phyloP scores from a whole-genome alignment of 2,888 invertebrate genomes.

The Eristalis pertinax region DNA sequence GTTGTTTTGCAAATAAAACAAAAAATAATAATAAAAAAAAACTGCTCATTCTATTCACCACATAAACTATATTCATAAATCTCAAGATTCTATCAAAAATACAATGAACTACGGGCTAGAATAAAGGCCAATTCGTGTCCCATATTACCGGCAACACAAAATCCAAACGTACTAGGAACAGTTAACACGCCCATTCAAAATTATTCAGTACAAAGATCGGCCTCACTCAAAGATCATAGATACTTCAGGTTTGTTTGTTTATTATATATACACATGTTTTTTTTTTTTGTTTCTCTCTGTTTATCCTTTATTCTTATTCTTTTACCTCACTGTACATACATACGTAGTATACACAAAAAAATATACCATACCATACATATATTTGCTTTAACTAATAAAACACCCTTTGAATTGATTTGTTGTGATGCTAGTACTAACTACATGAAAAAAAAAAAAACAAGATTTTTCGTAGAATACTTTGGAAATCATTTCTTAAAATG shows the following conservation, averaged over 20 bases:
- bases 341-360: constrained; percentile 2
- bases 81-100: constrained; percentile 93
- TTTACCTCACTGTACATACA: constrained; percentile 43
- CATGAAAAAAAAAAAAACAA: neutral
- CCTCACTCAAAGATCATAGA: constrained; percentile 83
- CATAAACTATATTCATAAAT: constrained; percentile 59
- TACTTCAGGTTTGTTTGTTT: constrained; percentile 81
- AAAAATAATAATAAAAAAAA: neutral
- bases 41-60: constrained; percentile 60
- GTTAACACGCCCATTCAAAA: constrained; percentile 82
- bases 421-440: constrained; percentile 48
- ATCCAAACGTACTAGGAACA: constrained; percentile 78
- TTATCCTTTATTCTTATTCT: constrained; percentile 32
- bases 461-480: neutral
- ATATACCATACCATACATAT: neutral
- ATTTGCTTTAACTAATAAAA: constrained; percentile 53
- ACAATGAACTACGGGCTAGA: constrained; percentile 92
- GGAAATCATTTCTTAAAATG: neutral
- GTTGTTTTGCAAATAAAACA: constrained; percentile 60
- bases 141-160: constrained; percentile 85
- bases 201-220: constrained; percentile 84
- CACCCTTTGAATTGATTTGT: neutral
- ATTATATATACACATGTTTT: constrained; percentile 42
- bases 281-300: constrained; percentile 14
- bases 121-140: constrained; percentile 93